phyloP scores from a whole-genome alignment of 2,113 vertebrate species.

The Charadrius vociferus region DNA sequence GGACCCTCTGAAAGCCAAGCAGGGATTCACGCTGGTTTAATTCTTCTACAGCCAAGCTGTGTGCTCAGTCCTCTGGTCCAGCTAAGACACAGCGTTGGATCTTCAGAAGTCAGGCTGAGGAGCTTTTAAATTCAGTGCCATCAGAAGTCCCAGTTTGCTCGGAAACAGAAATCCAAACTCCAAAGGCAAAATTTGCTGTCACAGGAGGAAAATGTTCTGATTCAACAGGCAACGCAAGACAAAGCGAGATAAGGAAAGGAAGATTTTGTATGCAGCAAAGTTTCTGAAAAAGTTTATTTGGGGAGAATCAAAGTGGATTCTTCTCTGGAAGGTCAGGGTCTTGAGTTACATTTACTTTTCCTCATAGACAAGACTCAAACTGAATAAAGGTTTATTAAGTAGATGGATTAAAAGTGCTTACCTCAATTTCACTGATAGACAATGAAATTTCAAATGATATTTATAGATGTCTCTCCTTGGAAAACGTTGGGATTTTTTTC shows the following conservation, averaged over 20 bases:
- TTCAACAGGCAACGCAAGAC: neutral
- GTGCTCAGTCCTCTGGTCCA: neutral
- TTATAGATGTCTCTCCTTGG: neutral
- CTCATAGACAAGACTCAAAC: neutral
- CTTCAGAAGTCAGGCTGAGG: neutral
- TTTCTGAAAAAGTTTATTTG: neutral
- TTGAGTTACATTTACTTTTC: neutral
- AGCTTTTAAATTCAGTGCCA: neutral
- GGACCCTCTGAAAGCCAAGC: neutral
- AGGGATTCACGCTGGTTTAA: neutral
- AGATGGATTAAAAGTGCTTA: neutral
- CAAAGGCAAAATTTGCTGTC: neutral
- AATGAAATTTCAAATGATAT: neutral
- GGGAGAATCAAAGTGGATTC: neutral
- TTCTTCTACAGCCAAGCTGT: neutral
- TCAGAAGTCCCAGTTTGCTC: neutral
- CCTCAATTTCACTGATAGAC: neutral
- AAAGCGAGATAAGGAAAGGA: neutral
- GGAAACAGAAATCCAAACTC: neutral
- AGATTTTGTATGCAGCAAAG: neutral
- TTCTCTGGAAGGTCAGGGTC: neutral
- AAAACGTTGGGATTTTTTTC: fast-evolving
- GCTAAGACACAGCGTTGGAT: neutral
- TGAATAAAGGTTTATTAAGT: neutral
- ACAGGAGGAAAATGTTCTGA: no score